Base-by-base conservation (phyloP, 2,113 vertebrate species). In the Galeopterus variegatus region DNA sequence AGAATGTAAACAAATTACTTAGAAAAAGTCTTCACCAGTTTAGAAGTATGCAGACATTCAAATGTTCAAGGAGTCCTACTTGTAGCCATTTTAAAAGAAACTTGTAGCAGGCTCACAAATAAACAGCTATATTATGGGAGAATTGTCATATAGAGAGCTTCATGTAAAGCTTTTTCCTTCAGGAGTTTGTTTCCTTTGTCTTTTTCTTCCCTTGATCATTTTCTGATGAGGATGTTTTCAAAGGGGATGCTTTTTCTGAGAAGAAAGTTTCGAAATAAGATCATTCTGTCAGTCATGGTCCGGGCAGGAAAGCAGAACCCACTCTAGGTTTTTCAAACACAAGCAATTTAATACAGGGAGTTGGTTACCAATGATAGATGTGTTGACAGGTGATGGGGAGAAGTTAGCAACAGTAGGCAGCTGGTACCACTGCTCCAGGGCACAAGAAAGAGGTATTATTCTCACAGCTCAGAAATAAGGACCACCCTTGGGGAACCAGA, bases 301-400 rank as follows among this genome's bases (percentile, higher is more conserved):
- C 33, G 95, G 89, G 36, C 33, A 54, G 36, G 23, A 84, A 96
- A 95, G 83, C 31, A 93, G 73, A 95, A 94, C 70, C 7, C 73
- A 75, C 13, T 77, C 8, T n/a, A 92, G 82, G 52, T 67, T 84
- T 92, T 96, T 93, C 79, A 86, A 93, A 91, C 11, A 85, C 60
- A 84, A 24, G 21, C 21, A 65, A 91, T 87, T 94, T 86, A 72
- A 80, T 77, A 93, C 18, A 93, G 52, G 52, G 24, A 62, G 12
- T 52, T 96, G 24, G 26, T 87, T 79, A 69, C 9, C 72, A 6
- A 67, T 77, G 58, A 50, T 52, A n/a, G 8, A 36, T 60, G 3
- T 85, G n/a, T 21, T 81, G 58, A 60, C 1, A 75, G 23, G 14
- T 58, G 45, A 54, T 26, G 23, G 18, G 41, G 24, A 24, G 64